phyloP scores from a whole-genome alignment of 1,140 invertebrate genomes.

The Mesaphorura yosii region DNA sequence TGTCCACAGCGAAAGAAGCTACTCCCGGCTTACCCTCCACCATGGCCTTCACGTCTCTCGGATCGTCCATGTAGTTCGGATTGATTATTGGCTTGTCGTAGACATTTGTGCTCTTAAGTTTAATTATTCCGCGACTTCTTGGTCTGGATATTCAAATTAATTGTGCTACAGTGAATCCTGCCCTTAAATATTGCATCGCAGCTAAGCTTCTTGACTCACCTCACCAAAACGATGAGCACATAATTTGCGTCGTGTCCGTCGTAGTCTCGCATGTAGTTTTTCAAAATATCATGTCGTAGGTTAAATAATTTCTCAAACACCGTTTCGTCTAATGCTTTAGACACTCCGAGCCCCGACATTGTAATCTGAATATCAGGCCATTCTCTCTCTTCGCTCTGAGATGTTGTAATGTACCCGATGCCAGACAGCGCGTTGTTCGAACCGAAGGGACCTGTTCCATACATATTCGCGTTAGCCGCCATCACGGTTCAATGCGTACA shows the following conservation, averaged over 20 bases:
- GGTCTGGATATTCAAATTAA: too few relatives aligned
- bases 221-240: conserved; percentile 55
- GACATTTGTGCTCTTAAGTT: conserved; percentile 54
- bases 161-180: too few relatives aligned
- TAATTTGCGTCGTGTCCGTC: conserved; percentile 46
- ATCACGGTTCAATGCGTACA: neutral
- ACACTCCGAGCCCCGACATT: neutral
- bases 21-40: conserved; percentile 12
- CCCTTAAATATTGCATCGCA: too few relatives aligned
- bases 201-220: too few relatives aligned
- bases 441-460: neutral
- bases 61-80: conserved; percentile 62
- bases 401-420: neutral
- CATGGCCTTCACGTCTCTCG: conserved; percentile 45
- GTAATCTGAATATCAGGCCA: neutral
- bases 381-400: neutral
- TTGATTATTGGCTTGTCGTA: conserved; percentile 64
- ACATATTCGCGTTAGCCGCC: neutral
- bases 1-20: neutral
- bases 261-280: conserved; percentile 33
- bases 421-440: neutral
- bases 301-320: neutral
- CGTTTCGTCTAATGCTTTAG: neutral
- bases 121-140: conserved; percentile 57
- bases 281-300: neutral